These are phyloP conservation scores for Melanargia galathea DNA, from an alignment of 2,888 invertebrate genomes.

Conservation along the genomic window DNA sequence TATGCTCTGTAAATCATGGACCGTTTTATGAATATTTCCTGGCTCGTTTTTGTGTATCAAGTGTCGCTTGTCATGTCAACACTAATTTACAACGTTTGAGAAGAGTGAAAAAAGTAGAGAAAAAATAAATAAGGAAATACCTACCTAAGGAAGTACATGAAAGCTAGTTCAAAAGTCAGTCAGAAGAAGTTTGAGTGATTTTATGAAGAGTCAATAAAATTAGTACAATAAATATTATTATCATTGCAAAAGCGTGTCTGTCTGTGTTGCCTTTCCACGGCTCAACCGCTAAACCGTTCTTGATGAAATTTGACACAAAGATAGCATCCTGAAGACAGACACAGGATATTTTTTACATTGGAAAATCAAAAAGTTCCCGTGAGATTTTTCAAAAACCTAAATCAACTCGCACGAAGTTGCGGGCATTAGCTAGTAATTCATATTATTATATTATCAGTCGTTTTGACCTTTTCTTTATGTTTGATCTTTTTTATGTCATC, in stretches of 20 bases:
- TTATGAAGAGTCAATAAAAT: slow-evolving; percentile 14
- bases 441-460: too few relatives aligned
- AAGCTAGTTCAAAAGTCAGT: slow-evolving; percentile 22
- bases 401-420: too few relatives aligned
- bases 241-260: too few relatives aligned
- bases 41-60: slow-evolving; percentile 42
- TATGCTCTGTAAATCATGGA: slow-evolving; percentile 44
- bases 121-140: slow-evolving; percentile 13
- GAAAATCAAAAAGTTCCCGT: too few relatives aligned
- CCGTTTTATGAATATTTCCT: slow-evolving; percentile 42
- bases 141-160: not conserved
- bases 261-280: too few relatives aligned
- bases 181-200: slow-evolving; percentile 24
- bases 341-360: too few relatives aligned
- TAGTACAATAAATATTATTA: too few relatives aligned
- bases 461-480: not conserved
- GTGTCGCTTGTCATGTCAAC: slow-evolving; percentile 42
- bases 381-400: too few relatives aligned
- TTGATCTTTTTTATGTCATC: not conserved
- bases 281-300: too few relatives aligned
- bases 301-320: too few relatives aligned
- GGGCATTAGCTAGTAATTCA: too few relatives aligned
- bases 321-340: too few relatives aligned
- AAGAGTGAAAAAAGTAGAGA: slow-evolving; percentile 1
- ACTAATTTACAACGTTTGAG: slow-evolving; percentile 39